These are phyloP conservation scores for Apamea sordens DNA, from an alignment of 2,888 invertebrate species.

Conservation along the genomic window DNA sequence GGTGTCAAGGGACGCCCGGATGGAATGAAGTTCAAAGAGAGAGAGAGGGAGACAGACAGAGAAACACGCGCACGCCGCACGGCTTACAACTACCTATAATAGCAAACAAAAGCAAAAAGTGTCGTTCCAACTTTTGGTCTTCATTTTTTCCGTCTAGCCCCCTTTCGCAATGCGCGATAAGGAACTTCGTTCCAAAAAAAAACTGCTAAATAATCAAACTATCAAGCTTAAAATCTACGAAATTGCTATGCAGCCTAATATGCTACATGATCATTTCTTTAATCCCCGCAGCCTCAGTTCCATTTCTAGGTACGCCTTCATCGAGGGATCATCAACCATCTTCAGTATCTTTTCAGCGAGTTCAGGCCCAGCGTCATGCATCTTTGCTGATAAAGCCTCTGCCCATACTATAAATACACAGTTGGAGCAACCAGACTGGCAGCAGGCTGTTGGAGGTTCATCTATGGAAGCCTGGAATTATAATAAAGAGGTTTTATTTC, in stretches of 20 bases:
- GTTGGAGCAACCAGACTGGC: slow-evolving; percentile 97
- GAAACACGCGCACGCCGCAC: too few species aligned
- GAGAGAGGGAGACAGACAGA: too few species aligned
- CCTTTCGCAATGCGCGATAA: too few species aligned
- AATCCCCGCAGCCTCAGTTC: slow-evolving; percentile 91
- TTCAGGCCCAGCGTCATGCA: slow-evolving; percentile 92
- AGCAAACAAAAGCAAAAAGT: too few species aligned
- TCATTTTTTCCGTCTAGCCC: too few species aligned
- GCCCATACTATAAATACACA: slow-evolving; percentile 98
- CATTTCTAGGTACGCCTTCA: slow-evolving; percentile 95
- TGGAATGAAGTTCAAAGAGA: too few species aligned
- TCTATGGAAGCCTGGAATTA: slow-evolving; percentile 87
- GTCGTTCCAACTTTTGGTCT: too few species aligned
- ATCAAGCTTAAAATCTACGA: not conserved
- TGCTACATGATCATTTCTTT: slow-evolving; percentile 66
- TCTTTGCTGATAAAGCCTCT: slow-evolving; percentile 92
- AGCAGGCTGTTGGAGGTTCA: slow-evolving; percentile 95
- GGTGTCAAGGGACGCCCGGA: too few species aligned
- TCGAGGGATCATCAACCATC: slow-evolving; percentile 94
- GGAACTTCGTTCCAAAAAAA: too few species aligned
- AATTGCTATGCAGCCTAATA: not conserved
- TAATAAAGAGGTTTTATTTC: not conserved
- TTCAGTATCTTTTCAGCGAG: slow-evolving; percentile 93
- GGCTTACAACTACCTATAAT: too few species aligned
- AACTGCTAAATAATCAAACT: not conserved